phyloP scores from a whole-genome alignment of 1,140 invertebrate genomes.

The Calephelis nemesis region DNA sequence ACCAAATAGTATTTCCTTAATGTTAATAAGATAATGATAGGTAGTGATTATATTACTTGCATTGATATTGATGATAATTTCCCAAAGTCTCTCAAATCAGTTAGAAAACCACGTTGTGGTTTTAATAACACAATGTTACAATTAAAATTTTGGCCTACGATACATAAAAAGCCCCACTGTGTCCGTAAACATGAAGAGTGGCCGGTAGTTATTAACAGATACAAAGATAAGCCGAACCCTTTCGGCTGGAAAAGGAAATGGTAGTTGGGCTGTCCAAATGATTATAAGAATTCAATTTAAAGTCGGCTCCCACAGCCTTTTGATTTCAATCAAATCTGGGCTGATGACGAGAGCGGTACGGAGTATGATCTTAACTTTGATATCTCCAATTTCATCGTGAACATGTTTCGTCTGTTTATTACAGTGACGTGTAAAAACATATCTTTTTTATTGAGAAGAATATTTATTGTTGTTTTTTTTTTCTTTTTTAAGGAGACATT shows the following conservation, averaged over 20 bases:
- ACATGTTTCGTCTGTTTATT: neutral
- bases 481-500: too few species aligned
- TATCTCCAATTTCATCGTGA: neutral
- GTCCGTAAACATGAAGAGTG: neutral
- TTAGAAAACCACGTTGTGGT: too few species aligned
- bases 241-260: slow-evolving; percentile 8
- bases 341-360: neutral
- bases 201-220: slow-evolving; percentile 7
- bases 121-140: too few species aligned
- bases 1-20: too few species aligned
- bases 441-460: too few species aligned
- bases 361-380: slow-evolving; percentile 7
- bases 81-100: too few species aligned
- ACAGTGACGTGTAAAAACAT: too few species aligned
- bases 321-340: slow-evolving; percentile 10
- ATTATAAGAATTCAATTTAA: slow-evolving; percentile 16
- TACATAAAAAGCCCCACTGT: neutral
- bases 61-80: too few species aligned
- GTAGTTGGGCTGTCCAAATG: slow-evolving; percentile 10
- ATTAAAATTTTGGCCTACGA: neutral
- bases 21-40: too few species aligned
- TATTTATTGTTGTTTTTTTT: too few species aligned
- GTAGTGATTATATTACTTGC: too few species aligned
- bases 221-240: slow-evolving; percentile 1
- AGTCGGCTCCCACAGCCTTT: slow-evolving; percentile 10